Base-by-base conservation (phyloP, 1,140 invertebrate genomes). In the Eumaeus atala region DNA sequence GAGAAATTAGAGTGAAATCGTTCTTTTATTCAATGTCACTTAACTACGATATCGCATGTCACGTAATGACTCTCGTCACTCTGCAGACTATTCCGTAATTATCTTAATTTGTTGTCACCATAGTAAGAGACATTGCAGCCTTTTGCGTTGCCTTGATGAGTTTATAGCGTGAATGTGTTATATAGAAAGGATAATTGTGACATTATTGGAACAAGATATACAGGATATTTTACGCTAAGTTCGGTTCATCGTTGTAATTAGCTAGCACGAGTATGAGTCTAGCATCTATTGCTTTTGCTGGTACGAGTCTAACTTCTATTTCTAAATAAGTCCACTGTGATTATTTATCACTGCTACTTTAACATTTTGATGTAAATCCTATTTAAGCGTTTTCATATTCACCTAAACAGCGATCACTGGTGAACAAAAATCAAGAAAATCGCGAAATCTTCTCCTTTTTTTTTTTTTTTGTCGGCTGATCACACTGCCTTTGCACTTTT, bases 91-190 rank as follows among this genome's bases (percentile, higher is more conserved):
- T 58, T 40, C 50, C 44, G 51, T 67, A 65, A 67, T 66, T 62
- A 57, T 51, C 21, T 8, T 51, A 59, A 62, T 69, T 69, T 62
- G 64, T 61, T 64, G 62, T 69, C 62, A 56, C 61, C 57, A 48
- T 44, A 37, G n/a, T 9, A 16, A 9, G 17, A 44, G 40, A 16
- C 40, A 44, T 16, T 44, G 40, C 40, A 28, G 21, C 6, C 38
- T 40, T 40, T 40, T 40, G 38, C 38, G 38, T 40, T 40, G n/a
- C 38, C 40, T 14, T 16, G 40, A 44, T 44, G 40, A 17, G 40
- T 14, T 7, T 44, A 44, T 44, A 44, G 40, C 40, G 40, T 44
- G 40, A 44, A 44, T 44, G 16, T 44, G 16, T 44, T 16, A 14
- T 16, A 16, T 28, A 44, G 14, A 9, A 9, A 44, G 40, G 40